These are phyloP conservation scores for Urosaurus nigricauda DNA, from an alignment of 2,797 vertebrate genomes.

Conservation along the genomic window DNA sequence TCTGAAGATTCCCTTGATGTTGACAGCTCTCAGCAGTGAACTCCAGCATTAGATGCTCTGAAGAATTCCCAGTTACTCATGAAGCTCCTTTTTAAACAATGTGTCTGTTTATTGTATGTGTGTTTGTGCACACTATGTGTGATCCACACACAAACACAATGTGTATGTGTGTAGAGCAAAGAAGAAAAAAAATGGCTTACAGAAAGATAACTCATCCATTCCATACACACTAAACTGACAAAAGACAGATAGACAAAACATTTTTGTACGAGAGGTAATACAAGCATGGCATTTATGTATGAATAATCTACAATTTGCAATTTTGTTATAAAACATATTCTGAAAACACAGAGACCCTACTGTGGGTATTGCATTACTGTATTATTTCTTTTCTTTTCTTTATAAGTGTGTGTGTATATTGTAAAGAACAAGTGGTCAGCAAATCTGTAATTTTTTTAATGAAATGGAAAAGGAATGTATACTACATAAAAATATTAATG, in stretches of 20 bases:
- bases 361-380: conserved; percentile 55
- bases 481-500: conserved; percentile 79
- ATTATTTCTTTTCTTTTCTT: conserved; percentile 39
- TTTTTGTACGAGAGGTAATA: not conserved
- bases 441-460: conserved; percentile 79
- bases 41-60: not conserved
- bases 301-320: conserved; percentile 56
- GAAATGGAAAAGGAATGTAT: conserved; percentile 80
- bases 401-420: conserved; percentile 62
- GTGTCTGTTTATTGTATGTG: not conserved
- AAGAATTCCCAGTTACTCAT: not conserved
- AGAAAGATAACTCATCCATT: not conserved
- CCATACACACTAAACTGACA: not conserved
- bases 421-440: conserved; percentile 79
- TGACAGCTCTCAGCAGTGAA: conserved; percentile 10
- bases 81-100: not conserved
- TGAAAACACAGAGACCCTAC: conserved; percentile 58
- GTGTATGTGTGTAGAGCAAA: not conserved
- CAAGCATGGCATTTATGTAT: conserved; percentile 14
- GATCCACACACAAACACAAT: not conserved
- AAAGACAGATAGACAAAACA: not conserved
- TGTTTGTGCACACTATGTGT: too few relatives aligned
- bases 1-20: conserved; percentile 20
- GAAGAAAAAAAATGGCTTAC: not conserved
- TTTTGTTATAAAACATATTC: conserved; percentile 66